A percentile compares a stretch with the other conserved stretches of the same genome.
Evolutionary conservation across 2,888 invertebrate genomes (phyloP).

Genomic region (Melieria crassipennis): DNA sequence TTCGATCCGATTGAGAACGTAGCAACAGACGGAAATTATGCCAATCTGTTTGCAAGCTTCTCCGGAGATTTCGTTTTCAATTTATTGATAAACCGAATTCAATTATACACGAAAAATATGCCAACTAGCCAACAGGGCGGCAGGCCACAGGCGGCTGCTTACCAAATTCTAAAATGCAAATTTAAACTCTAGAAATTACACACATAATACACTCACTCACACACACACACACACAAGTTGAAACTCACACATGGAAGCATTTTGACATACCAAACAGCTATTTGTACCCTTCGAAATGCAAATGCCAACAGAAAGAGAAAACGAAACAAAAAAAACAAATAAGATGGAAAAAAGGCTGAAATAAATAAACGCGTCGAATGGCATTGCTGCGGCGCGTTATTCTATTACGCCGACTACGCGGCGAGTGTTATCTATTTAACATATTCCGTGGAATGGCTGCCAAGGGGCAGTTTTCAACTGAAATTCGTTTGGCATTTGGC

Average conservation of each 20-base stretch:
- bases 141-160: constrained; percentile 4
- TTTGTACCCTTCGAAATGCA: too few species aligned
- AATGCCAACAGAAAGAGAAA: background rate
- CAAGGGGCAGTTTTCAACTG: constrained; percentile 33
- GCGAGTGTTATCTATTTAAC: constrained; percentile 46
- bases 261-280: too few species aligned
- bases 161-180: background rate
- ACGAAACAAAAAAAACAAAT: background rate
- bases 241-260: too few species aligned
- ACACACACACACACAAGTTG: too few species aligned
- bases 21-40: constrained; percentile 32
- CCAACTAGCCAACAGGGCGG: constrained; percentile 15
- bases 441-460: constrained; percentile 45
- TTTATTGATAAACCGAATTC: constrained; percentile 49
- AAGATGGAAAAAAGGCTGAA: background rate
- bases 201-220: too few species aligned
- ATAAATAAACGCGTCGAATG: background rate
- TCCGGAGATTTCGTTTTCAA: constrained; percentile 46
- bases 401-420: background rate
- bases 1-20: background rate
- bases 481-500: background rate
- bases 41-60: constrained; percentile 42
- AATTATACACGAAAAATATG: constrained; percentile 39
- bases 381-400: background rate
- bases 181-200: too few species aligned